Evolutionary conservation across 2,113 vertebrate species (phyloP), one percentile per base, ranked within the genome.

Genomic region (Miniopterus natalensis): DNA sequence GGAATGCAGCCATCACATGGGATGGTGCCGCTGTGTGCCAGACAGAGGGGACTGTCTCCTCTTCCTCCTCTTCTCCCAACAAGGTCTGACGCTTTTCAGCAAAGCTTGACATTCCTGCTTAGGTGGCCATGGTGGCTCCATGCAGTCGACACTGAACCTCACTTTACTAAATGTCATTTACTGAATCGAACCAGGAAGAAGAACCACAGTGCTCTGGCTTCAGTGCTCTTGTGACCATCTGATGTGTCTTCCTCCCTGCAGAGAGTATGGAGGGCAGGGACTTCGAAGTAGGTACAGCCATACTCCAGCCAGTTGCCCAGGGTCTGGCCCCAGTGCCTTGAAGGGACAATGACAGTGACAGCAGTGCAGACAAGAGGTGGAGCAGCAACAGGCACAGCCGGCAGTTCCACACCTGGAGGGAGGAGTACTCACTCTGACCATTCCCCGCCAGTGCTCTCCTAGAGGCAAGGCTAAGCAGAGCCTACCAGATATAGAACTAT

Each of bases 331-430:
- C 59, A 27, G 31, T 10, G 27, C 25, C 55, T 4, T 6, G 27
- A 70, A 45, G 13, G 11, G 3, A 27, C 8, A 66, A 11, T 9
- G 8, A 40, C 3, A 70, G 45, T 0, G 4, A 57, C 13, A 0
- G 0, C 6, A 9, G 75, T 3, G 6, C 18, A 18, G 29, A 79
- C 4, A 5, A 6, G 31, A 29, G 11, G 36, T 17, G n/a, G 53
- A 78, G 11, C n/a, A 3, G 17, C 11, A 12, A n/a, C 57, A 88
- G 51, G 78, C 14, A 4, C 40, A 6, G 14, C 15, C 31, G 14
- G 5, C 6, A 27, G 42, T 18, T 3, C 8, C 29, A 8, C 7
- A 13, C 36, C 51, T 61, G 45, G 25, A 29, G 8, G n/a, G 45
- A 55, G 21, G 51, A n/a, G 29, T 9, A 7, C 1, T 5, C n/a